phyloP scores from a whole-genome alignment of 1,140 invertebrate genomes.

The Bombus vancouverensis region DNA sequence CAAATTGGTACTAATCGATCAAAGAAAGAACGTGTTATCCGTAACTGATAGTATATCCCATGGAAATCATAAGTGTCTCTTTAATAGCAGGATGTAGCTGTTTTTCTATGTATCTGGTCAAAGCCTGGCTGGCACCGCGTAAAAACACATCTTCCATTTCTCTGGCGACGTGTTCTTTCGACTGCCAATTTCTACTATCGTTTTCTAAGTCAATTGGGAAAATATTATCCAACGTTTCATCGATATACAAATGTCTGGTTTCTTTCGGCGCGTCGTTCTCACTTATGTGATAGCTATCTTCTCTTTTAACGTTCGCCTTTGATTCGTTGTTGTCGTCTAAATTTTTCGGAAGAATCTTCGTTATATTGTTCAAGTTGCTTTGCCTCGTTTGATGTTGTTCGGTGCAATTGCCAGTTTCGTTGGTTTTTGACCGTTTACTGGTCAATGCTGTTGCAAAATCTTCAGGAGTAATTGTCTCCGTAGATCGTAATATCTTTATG shows the following conservation, averaged over 20 bases:
- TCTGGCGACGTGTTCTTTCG: constrained; percentile 85
- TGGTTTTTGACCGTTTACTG: background rate
- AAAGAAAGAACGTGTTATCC: constrained; percentile 77
- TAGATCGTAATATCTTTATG: constrained; percentile 25
- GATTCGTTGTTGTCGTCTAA: constrained; percentile 8
- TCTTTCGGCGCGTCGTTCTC: constrained; percentile 53
- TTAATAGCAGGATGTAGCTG: constrained; percentile 92
- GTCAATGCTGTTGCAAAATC: constrained; percentile 61
- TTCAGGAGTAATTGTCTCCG: constrained; percentile 61
- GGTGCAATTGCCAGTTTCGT: constrained; percentile 37
- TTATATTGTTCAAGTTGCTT: background rate
- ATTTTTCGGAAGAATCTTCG: background rate
- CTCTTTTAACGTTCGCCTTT: constrained; percentile 48
- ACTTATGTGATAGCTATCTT: constrained; percentile 27
- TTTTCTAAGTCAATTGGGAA: constrained; percentile 51
- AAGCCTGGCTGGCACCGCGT: constrained; percentile 88
- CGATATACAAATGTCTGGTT: constrained; percentile 51
- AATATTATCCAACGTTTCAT: constrained; percentile 44
- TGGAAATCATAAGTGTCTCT: constrained; percentile 91
- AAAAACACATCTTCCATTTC: constrained; percentile 93
- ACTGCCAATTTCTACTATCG: constrained; percentile 72
- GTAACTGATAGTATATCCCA: constrained; percentile 93
- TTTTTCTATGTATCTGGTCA: constrained; percentile 92
- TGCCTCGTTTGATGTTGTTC: background rate
- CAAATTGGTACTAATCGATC: background rate